Conservation (phyloP, 2,113 vertebrate species). For the Sisor rabdophorus region DNA sequence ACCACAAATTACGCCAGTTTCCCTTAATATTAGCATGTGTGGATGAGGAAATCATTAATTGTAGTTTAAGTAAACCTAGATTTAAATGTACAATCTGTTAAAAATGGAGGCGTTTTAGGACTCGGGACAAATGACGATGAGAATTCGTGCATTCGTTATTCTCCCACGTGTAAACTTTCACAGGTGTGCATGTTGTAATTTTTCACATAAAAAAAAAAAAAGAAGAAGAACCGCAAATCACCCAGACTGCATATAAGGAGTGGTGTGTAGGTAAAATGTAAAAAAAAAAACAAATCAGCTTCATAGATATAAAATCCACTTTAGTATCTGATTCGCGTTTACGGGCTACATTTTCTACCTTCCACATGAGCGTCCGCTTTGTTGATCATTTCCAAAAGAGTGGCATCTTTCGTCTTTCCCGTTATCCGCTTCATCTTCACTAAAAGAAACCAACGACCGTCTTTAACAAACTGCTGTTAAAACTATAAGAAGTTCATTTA, state of each 20-base stretch:
- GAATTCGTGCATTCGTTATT: no score
- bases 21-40: background rate
- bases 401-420: slow-evolving; percentile 68
- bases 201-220: background rate
- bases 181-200: background rate
- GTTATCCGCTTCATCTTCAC: slow-evolving; percentile 67
- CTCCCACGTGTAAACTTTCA: slow-evolving; percentile 15
- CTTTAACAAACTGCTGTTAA: background rate
- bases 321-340: background rate
- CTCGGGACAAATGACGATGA: background rate
- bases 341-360: slow-evolving; percentile 52
- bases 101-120: background rate
- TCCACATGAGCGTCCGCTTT: slow-evolving; percentile 52
- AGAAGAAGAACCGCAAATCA: background rate
- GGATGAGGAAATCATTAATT: background rate
- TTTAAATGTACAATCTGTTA: background rate
- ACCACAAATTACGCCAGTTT: background rate
- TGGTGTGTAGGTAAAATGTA: background rate
- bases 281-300: background rate
- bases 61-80: no score
- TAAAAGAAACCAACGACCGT: background rate
- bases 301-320: no score
- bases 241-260: no score
- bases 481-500: background rate
- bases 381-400: slow-evolving; percentile 69